Evolutionary conservation across 2,888 invertebrate genomes (phyloP), one percentile per base, ranked within the genome.

Genomic region (Ochropleura leucogaster): DNA sequence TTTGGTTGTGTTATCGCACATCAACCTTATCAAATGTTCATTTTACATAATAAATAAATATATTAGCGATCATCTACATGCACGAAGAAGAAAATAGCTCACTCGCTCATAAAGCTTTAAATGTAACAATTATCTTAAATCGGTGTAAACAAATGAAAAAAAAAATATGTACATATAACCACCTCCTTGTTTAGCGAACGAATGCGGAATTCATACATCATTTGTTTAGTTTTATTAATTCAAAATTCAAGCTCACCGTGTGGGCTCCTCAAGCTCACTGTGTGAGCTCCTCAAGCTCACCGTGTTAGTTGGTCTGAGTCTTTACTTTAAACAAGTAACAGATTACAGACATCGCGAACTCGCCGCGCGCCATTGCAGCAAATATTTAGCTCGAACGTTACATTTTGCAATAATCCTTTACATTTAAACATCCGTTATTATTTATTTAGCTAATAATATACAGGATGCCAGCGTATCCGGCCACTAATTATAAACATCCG

Each of bases 401-500:
- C 12, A 20, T n/a, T 67, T 16, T 60, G 40, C 60, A 20, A 47
- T 12, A 51, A 59, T 42, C 12, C 12, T 42, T 77, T 40, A 30
- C 42, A 7, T 53, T 60, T n/a, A 6, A 53, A 62, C n/a, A 60
- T 69, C 69, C 60, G 42, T 62, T 68, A 77, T 30, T 47, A 77
- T 66, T 57, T 44, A 55, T 9, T 60, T 42, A 46, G 30, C 40
- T 59, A 40, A 55, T 65, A 68, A 40, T 9, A 30, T 63, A 60
- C 44, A 68, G 59, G 53, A 80, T 20, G 59, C 18, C 40, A 47
- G 18, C 64, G 73, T 40, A 53, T 60, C 67, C 68, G 79, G 44
- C n/a, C 18, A 12, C 10, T 74, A 53, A 73, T 55, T 44, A 62
- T n/a, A 6, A 49, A 44, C 70, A 20, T 44, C 47, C 44, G 42